These are phyloP conservation scores for Calyptomena viridis DNA, from an alignment of 2,113 vertebrate genomes.

Conservation along the genomic window DNA sequence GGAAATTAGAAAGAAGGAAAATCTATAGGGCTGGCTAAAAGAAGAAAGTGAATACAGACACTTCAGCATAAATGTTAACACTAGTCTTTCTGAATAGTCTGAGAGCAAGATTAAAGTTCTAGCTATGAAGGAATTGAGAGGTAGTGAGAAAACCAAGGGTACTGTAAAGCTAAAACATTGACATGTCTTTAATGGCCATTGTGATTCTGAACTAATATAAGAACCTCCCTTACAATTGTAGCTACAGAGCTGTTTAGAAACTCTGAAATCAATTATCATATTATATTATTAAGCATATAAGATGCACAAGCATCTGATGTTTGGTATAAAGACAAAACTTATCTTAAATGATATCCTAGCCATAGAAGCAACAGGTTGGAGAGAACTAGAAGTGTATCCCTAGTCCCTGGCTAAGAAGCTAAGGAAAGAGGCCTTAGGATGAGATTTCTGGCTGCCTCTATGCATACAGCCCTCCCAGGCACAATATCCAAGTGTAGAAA, in stretches of 20 bases:
- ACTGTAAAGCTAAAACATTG: background rate
- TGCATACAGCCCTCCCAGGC: background rate
- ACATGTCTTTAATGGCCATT: background rate
- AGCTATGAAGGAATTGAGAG: background rate
- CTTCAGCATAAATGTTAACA: background rate
- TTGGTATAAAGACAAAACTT: background rate
- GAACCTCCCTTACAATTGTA: background rate
- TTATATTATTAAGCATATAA: background rate
- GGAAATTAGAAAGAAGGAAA: background rate
- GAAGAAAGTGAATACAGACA: background rate
- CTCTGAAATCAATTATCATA: background rate
- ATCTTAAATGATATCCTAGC: background rate
- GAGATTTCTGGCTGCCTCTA: background rate
- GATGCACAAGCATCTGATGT: accelerated
- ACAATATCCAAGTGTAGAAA: background rate
- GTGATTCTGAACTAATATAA: background rate
- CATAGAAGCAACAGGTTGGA: background rate
- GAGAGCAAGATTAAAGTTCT: background rate
- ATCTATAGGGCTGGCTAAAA: background rate
- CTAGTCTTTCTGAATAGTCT: background rate
- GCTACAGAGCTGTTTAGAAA: background rate
- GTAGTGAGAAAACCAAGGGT: accelerated
- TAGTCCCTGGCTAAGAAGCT: background rate
- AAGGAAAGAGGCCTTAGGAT: background rate
- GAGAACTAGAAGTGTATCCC: background rate